A percentile compares a stretch with the other conserved stretches of the same genome.
Conservation (phyloP, 2,113 vertebrate genomes). For the Hiodon alosoides region DNA sequence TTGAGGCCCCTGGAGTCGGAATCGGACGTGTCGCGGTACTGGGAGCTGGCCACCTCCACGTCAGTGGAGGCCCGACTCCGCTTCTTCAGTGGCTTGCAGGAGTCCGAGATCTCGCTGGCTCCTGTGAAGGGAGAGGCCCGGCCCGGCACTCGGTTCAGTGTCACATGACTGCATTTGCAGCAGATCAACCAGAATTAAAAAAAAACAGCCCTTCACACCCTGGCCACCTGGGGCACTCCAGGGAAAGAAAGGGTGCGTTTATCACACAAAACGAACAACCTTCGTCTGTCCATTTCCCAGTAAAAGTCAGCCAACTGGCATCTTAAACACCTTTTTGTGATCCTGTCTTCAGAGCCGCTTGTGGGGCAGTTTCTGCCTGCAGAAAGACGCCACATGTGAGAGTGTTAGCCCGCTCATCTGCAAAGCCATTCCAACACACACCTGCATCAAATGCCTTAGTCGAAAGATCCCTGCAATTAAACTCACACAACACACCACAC, state of each 20-base stretch:
- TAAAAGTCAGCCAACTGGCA: not conserved
- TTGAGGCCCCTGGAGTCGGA: constrained; percentile 94
- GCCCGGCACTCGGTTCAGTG: not conserved
- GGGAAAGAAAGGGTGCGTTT: not conserved
- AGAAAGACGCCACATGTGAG: constrained; percentile 46
- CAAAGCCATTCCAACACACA: no score
- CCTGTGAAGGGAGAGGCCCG: constrained; percentile 55
- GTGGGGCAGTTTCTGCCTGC: constrained; percentile 86
- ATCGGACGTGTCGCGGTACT: constrained; percentile 93
- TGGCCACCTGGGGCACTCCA: not conserved
- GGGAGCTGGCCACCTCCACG: constrained; percentile 84
- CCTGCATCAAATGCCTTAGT: no score
- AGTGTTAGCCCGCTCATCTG: not conserved
- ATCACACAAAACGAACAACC: no score
- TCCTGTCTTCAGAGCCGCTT: constrained; percentile 81
- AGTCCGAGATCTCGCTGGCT: constrained; percentile 98
- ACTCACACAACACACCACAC: not conserved
- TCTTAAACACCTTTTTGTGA: constrained; percentile 81
- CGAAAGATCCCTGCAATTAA: no score
- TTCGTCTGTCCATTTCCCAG: no score
- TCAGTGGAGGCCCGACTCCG: constrained; percentile 94
- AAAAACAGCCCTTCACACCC: not conserved
- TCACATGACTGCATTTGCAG: not conserved
- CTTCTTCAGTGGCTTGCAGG: constrained; percentile 97
- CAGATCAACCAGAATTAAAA: no score